Evolutionary conservation across 2,113 vertebrate species (phyloP).

Genomic region (Myotis yumanensis): DNA sequence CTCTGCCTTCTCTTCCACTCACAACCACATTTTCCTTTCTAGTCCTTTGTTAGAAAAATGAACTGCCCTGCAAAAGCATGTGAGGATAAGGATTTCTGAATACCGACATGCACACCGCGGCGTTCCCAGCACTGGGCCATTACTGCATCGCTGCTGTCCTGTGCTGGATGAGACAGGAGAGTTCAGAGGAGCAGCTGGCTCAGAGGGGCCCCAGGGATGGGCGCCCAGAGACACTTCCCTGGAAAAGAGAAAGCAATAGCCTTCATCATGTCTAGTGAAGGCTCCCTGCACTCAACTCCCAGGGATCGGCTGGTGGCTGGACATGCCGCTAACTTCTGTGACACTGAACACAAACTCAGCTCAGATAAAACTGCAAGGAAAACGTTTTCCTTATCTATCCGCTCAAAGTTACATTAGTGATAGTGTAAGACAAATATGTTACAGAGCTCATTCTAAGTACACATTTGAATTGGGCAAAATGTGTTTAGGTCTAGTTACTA

Average conservation of each 20-base stretch:
- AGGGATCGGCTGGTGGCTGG: neutral
- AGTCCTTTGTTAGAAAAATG: constrained; percentile 79
- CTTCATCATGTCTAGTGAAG: neutral
- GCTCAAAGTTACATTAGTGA: neutral
- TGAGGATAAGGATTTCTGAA: constrained; percentile 70
- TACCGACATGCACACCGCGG: constrained; percentile 13
- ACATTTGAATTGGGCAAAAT: neutral
- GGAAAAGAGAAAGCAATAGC: neutral
- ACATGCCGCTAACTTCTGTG: neutral
- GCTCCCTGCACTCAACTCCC: neutral
- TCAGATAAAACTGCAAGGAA: neutral
- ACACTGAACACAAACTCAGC: neutral
- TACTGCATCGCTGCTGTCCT: constrained; percentile 12
- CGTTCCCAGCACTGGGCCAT: constrained; percentile 42
- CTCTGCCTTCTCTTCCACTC: constrained; percentile 70
- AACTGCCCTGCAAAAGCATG: constrained; percentile 65
- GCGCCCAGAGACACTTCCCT: neutral
- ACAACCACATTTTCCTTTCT: constrained; percentile 55
- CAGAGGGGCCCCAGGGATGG: neutral
- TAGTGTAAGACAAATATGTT: neutral
- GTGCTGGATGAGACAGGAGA: neutral
- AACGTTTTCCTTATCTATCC: neutral
- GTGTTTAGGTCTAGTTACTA: neutral
- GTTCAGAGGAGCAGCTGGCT: neutral
- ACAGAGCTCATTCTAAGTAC: neutral